A percentile compares a stretch with the other conserved stretches of the same genome.
phyloP scores from a whole-genome alignment of 1,140 invertebrate species.

The Aphidius ervi region DNA sequence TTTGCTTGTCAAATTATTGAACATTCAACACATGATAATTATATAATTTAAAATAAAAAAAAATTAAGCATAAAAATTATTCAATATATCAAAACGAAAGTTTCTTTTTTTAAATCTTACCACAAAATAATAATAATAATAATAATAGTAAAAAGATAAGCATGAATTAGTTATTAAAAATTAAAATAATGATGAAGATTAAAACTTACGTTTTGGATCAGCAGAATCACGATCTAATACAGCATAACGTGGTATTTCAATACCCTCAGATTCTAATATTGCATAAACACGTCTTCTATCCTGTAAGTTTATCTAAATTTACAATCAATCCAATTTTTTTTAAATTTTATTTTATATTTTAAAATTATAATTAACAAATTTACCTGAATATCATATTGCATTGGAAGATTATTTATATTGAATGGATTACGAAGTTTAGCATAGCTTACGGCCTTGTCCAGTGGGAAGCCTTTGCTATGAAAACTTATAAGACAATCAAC shows the following conservation, averaged over 20 bases:
- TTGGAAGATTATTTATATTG: constrained; percentile 96
- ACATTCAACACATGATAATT: constrained; percentile 29
- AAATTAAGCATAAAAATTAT: not conserved
- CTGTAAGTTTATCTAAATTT: constrained; percentile 40
- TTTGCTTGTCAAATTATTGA: constrained; percentile 30
- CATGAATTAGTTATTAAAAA: constrained; percentile 7
- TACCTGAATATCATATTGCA: constrained; percentile 96
- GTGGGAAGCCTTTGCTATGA: constrained; percentile 96
- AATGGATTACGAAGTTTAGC: constrained; percentile 91
- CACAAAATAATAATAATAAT: no score
- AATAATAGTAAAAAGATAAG: not conserved
- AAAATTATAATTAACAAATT: constrained; percentile 10
- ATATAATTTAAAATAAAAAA: constrained; percentile 2
- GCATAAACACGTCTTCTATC: constrained; percentile 92
- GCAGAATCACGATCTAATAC: constrained; percentile 91
- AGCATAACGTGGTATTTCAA: constrained; percentile 96
- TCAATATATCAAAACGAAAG: not conserved
- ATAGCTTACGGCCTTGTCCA: constrained; percentile 98
- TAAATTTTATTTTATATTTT: not conserved
- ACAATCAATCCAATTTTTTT: no score
- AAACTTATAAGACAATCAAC: constrained; percentile 98
- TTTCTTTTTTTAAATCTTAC: not conserved
- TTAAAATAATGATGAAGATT: not conserved
- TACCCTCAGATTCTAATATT: constrained; percentile 89
- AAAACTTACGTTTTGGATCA: constrained; percentile 77